A percentile compares a stretch with the other conserved stretches of the same genome.
Conservation (phyloP, 30 jellyfish, hydroid and myxozoan species). For the Turritopsis rubra region DNA sequence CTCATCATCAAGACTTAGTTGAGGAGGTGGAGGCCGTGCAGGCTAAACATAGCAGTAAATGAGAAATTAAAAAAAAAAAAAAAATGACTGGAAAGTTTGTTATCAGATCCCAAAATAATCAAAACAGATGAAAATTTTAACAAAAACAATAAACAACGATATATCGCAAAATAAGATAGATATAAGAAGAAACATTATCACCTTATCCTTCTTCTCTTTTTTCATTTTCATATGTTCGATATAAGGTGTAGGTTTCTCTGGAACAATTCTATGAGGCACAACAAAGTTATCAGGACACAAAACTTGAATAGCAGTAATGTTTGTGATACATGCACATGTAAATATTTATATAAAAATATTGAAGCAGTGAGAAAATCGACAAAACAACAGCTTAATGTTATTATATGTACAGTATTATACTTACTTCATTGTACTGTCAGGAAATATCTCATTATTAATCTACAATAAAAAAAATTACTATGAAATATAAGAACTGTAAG, state of each 20-base stretch:
- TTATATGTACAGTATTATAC: background rate
- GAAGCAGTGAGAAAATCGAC: background rate
- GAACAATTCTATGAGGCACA: background rate
- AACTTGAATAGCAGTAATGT: background rate
- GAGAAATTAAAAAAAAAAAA: background rate
- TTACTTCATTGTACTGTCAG: slow-evolving; percentile 4
- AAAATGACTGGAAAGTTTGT: background rate
- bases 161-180: background rate
- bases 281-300: background rate
- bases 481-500: background rate
- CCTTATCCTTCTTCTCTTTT: slow-evolving; percentile 1
- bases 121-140: no score
- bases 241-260: slow-evolving; percentile 29
- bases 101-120: no score
- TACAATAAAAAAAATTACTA: background rate
- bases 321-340: no score
- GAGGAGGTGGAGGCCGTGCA: slow-evolving; percentile 92
- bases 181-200: no score
- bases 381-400: background rate
- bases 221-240: slow-evolving; percentile 28
- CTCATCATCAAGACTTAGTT: slow-evolving; percentile 27
- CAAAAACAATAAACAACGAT: background rate
- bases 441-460: slow-evolving; percentile 11
- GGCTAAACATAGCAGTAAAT: slow-evolving; percentile 35
- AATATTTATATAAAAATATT: no score